phyloP scores from a whole-genome alignment of 2,797 vertebrate species.

The Pantherophis alleghaniensis region DNA sequence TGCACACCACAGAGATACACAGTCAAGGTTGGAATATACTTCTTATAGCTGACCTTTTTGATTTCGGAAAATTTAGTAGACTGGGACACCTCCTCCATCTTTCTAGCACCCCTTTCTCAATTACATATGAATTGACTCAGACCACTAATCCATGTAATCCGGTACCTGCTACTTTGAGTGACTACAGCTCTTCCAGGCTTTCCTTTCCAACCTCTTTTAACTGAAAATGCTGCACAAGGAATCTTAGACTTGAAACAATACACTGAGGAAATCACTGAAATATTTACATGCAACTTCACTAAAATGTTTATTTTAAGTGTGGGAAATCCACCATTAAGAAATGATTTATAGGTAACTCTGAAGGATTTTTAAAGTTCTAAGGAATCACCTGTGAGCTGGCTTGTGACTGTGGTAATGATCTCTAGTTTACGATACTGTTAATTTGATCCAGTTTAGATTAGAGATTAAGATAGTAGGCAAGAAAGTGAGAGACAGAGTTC shows the following conservation, averaged over 20 bases:
- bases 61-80: neutral
- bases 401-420: neutral
- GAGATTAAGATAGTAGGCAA: neutral
- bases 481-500: neutral
- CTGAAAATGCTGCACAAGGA: neutral
- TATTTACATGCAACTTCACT: neutral
- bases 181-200: neutral
- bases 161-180: neutral
- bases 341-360: neutral
- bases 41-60: neutral
- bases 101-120: neutral
- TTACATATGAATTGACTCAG: neutral
- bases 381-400: neutral
- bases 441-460: neutral
- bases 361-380: neutral
- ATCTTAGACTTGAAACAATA: neutral
- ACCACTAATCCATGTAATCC: neutral
- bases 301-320: neutral
- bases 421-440: neutral
- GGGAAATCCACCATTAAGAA: neutral
- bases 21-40: neutral
- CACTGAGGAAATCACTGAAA: neutral
- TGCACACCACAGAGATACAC: neutral
- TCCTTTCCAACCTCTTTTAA: neutral
- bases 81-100: neutral